phyloP scores from a whole-genome alignment of 1,140 invertebrate species.

The Hormaphis cornu region DNA sequence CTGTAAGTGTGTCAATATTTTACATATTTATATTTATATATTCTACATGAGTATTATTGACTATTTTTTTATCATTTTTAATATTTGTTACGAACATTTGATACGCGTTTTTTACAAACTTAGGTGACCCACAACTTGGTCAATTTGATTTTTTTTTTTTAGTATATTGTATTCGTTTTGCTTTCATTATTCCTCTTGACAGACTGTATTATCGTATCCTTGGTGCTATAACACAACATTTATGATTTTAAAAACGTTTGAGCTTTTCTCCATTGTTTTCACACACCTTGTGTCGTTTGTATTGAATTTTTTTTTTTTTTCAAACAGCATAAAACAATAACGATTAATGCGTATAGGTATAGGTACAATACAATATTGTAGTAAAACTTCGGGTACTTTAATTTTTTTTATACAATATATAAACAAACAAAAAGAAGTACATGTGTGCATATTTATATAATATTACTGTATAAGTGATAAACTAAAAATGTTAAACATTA shows the following conservation, averaged over 20 bases:
- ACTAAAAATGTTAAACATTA: neutral
- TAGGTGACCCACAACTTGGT: neutral
- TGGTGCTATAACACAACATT: conserved; percentile 14
- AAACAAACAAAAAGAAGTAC: neutral
- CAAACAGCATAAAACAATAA: neutral
- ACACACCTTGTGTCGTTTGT: neutral
- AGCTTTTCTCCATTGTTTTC: conserved; percentile 13
- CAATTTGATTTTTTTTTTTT: no score
- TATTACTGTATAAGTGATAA: neutral
- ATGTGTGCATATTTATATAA: conserved; percentile 6
- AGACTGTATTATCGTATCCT: conserved; percentile 30
- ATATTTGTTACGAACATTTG: no score
- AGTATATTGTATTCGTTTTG: neutral
- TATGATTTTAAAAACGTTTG: neutral
- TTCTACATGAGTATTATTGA: no score
- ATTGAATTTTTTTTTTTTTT: neutral
- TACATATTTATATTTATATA: no score
- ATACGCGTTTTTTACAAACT: no score
- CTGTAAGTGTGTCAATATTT: no score
- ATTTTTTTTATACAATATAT: neutral
- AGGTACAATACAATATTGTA: neutral
- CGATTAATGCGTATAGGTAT: neutral
- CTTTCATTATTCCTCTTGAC: neutral
- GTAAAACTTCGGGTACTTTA: neutral
- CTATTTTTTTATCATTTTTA: no score